Base-by-base conservation (phyloP, 2,888 invertebrate species). In the Dendrolimus pini region DNA sequence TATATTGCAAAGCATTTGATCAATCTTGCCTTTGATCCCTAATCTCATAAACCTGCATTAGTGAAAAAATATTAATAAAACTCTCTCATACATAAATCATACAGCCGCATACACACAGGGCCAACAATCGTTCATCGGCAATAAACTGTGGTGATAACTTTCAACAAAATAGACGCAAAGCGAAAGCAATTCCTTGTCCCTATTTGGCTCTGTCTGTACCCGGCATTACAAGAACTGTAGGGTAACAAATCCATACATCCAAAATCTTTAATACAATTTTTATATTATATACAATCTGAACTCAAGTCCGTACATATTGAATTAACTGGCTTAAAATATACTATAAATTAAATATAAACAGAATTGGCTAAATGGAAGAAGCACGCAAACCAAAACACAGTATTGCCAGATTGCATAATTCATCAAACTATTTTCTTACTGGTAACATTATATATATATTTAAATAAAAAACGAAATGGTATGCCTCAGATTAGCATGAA, bases 261-360 rank as follows among this genome's bases (percentile, higher is more conserved):
- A 68, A 60, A 41, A 68, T 61, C 62, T 66, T 65, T 61, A 62
- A 66, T 64, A 62, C 62, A 64, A 70, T 60, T 61, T 63, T 63
- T 64, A 57, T 30, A 65, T 57, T 71, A 66, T 72, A 66, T 70
- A 71, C 71, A 71, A 65, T 70, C 67, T 67, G 62, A 71, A 71
- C 56, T 54, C 66, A 70, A 65, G 65, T 64, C 64, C 70, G 64
- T 70, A 70, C 13, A 59, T 61, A 62, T 64, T 65, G 59, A 66
- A 66, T 63, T 63, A 60, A 65, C 65, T 65, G 62, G 58, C 68
- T 66, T 70, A 70, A 67, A 60, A 67, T 68, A 66, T 66, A 70
- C 61, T 65, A 70, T 68, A 65, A 71, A 72, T 72, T 67, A 64
- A 73, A 66, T 65, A 68, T 59, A 14, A 10, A 41, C 60, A 71